phyloP scores from a whole-genome alignment of 2,797 vertebrate species.

The Melanotaenia pygmaea region DNA sequence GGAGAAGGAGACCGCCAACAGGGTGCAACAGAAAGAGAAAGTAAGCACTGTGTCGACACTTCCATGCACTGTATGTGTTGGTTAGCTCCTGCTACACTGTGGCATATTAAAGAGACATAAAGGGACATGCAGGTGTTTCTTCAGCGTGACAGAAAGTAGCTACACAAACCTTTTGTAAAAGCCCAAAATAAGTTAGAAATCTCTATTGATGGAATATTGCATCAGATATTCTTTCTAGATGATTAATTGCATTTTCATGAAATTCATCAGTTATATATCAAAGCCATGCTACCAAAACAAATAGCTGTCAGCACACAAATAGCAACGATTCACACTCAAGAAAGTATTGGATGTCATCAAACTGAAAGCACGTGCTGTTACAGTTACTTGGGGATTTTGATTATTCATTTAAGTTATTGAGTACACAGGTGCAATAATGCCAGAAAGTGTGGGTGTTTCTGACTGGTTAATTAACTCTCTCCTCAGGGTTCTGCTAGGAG shows the following conservation, averaged over 20 bases:
- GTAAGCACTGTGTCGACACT: slow-evolving; percentile 53
- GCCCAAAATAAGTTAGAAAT: not conserved
- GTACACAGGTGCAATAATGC: slow-evolving; percentile 39
- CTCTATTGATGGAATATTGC: not conserved
- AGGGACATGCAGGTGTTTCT: not conserved
- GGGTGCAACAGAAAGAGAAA: slow-evolving; percentile 85
- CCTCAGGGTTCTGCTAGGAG: slow-evolving; percentile 60
- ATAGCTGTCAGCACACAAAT: not conserved
- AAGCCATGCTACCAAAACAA: slow-evolving; percentile 5
- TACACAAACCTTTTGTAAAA: slow-evolving; percentile 11
- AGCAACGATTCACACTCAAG: slow-evolving; percentile 1
- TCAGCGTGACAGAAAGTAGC: not conserved
- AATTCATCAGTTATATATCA: slow-evolving; percentile 1
- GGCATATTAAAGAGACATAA: not conserved
- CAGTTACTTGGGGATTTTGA: slow-evolving; percentile 41
- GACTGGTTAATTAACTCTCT: slow-evolving; percentile 77
- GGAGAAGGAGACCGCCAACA: slow-evolving; percentile 81
- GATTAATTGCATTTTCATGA: slow-evolving; percentile 13
- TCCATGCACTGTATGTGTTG: not conserved
- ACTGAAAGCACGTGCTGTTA: slow-evolving; percentile 28
- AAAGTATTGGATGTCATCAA: slow-evolving; percentile 23
- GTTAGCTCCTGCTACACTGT: not conserved
- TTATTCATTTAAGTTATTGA: slow-evolving; percentile 53
- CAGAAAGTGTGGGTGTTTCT: slow-evolving; percentile 37
- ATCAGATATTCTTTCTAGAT: slow-evolving; percentile 8